phyloP scores from a whole-genome alignment of 2,113 vertebrate genomes.

The Enhydra lutris region DNA sequence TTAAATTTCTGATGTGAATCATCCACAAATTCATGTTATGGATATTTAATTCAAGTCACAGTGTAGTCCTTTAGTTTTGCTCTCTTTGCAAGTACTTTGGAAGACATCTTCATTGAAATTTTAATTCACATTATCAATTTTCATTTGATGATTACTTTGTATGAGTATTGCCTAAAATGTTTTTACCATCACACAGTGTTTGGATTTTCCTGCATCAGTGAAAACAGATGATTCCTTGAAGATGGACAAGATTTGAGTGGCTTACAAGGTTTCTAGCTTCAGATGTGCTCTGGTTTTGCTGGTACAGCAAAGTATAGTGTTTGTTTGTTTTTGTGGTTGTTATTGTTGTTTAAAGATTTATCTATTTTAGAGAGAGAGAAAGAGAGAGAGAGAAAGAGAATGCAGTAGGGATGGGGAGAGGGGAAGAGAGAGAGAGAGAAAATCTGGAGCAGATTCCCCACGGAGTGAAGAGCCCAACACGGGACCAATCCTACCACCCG shows the following conservation, averaged over 20 bases:
- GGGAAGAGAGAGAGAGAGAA: not conserved
- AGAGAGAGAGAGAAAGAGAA: too few species aligned
- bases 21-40: not conserved
- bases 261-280: not conserved
- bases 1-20: not conserved
- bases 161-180: not conserved
- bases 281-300: not conserved
- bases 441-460: not conserved
- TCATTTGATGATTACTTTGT: not conserved
- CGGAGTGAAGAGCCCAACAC: not conserved
- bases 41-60: not conserved
- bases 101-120: not conserved
- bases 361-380: too few species aligned
- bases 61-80: not conserved
- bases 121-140: not conserved
- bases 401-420: too few species aligned
- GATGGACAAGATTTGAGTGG: not conserved
- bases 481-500: not conserved
- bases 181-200: not conserved
- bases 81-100: not conserved
- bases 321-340: too few species aligned
- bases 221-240: not conserved
- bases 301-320: not conserved
- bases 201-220: not conserved
- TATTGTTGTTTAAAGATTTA: not conserved